Evolutionary conservation across 2,113 vertebrate species (phyloP).

Genomic region (Oncorhynchus mykiss): DNA sequence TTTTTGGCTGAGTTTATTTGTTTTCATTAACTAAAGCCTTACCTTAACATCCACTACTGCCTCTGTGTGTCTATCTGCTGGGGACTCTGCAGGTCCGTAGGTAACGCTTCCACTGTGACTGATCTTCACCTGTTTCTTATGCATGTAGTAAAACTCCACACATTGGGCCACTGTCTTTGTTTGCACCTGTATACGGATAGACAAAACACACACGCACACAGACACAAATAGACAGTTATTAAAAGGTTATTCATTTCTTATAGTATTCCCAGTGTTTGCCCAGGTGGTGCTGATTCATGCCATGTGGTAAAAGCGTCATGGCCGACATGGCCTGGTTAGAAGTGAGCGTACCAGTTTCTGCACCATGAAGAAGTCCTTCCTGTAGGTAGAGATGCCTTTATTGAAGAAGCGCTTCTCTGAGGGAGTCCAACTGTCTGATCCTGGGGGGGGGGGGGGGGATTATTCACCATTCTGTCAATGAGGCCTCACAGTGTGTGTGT

Average conservation of each 20-base stretch:
- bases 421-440: slow-evolving; percentile 91
- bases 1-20: too few species aligned
- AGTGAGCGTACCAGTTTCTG: slow-evolving; percentile 87
- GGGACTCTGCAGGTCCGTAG: slow-evolving; percentile 82
- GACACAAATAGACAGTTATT: background rate
- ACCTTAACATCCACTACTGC: slow-evolving; percentile 85
- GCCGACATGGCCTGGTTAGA: background rate
- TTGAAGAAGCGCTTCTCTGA: slow-evolving; percentile 93
- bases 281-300: background rate
- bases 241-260: too few species aligned
- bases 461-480: slow-evolving; percentile 1
- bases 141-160: slow-evolving; percentile 97
- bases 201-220: slow-evolving; percentile 1
- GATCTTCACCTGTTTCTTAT: slow-evolving; percentile 95
- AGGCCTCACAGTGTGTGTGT: background rate
- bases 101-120: slow-evolving; percentile 86
- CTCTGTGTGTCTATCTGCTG: slow-evolving; percentile 73
- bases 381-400: slow-evolving; percentile 94
- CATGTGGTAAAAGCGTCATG: background rate
- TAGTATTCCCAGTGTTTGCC: background rate
- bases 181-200: slow-evolving; percentile 79
- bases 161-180: slow-evolving; percentile 96
- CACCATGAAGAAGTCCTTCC: slow-evolving; percentile 96
- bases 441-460: slow-evolving; percentile 62
- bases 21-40: slow-evolving; percentile 23